Base-by-base conservation (phyloP, 2,888 invertebrate species). In the Venusia cambrica region DNA sequence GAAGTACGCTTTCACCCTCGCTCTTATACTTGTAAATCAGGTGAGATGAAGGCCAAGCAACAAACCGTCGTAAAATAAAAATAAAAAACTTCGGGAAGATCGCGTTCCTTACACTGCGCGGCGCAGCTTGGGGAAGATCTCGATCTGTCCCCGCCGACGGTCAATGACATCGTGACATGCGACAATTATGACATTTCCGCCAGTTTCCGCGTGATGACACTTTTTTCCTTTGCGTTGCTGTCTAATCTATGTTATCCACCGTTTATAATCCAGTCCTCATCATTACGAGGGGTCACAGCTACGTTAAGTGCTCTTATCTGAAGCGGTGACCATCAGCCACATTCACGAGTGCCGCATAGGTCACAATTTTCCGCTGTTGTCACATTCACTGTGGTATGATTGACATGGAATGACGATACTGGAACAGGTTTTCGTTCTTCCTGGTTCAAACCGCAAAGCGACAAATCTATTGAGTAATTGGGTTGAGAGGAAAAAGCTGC, bases 121-220 rank as follows among this genome's bases (percentile, higher is more conserved):
- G n/a, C n/a, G n/a, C 43, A 38, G 38, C 50, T 36, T 40, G 47
- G 40, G 42, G 45, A 38, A 45, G 44, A 44, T 39, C 41, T n/a
- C n/a, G n/a, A n/a, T n/a, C 16, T 20, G 32, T 26, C 39, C 7
- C 18, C 19, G 36, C 20, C 36, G 10, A 17, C 26, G 48, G 41
- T 35, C 42, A 27, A 29, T 32, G 39, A 48, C 48, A 34, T 24
- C 14, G 26, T 37, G 35, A 38, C 29, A 27, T 16, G 40, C 28
- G 6, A 18, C 33, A 38, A 47, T 43, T 43, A 47, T 38, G 37
- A 33, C 25, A 47, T 46, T 43, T 29, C 30, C 29, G 13, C 19
- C 28, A 20, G 38, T 38, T 41, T 41, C 41, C 39, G 42, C 42
- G 34, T 42, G 35, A 35, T 35, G 35, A 31, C 31, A 40, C 15